A percentile compares a stretch with the other conserved stretches of the same genome.
Evolutionary conservation across 2,888 invertebrate species (phyloP).

Genomic region (Netelia virgata): DNA sequence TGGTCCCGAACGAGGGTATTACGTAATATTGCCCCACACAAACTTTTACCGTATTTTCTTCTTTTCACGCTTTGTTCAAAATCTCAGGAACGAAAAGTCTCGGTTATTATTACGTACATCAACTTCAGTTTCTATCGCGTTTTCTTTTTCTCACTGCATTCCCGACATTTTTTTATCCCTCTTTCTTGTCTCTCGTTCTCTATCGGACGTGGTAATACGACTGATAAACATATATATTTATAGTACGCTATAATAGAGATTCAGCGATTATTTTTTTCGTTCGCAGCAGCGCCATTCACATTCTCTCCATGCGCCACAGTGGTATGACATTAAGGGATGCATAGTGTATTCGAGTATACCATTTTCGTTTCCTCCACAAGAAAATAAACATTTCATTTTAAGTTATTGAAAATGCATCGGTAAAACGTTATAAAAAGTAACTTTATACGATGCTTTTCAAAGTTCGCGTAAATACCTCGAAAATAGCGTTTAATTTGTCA

Average conservation of each 20-base stretch:
- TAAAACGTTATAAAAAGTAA: too few species aligned
- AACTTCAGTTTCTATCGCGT: constrained; percentile 22
- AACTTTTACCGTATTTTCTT: constrained; percentile 36
- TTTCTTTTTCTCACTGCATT: constrained; percentile 5
- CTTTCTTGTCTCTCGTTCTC: constrained; percentile 25
- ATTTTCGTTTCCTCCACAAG: neutral
- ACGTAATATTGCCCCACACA: constrained; percentile 35
- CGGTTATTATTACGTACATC: constrained; percentile 59
- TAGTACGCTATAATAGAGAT: constrained; percentile 27
- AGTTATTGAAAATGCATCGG: too few species aligned
- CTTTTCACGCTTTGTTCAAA: constrained; percentile 50
- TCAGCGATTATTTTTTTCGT: constrained; percentile 19
- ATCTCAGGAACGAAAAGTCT: constrained; percentile 36
- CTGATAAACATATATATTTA: constrained; percentile 16
- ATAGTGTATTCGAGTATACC: constrained; percentile 44
- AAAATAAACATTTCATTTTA: neutral
- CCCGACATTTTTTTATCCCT: constrained; percentile 7
- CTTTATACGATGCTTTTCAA: too few species aligned
- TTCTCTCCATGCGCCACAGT: constrained; percentile 69
- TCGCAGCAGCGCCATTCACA: constrained; percentile 66
- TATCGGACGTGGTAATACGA: constrained; percentile 42
- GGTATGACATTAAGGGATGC: constrained; percentile 63
- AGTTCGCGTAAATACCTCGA: too few species aligned
- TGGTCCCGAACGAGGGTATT: constrained; percentile 47
- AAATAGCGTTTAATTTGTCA: too few species aligned